Evolutionary conservation across 1,140 invertebrate genomes (phyloP), one percentile per base, ranked within the genome.

Genomic region (Oedothorax gibbosus): DNA sequence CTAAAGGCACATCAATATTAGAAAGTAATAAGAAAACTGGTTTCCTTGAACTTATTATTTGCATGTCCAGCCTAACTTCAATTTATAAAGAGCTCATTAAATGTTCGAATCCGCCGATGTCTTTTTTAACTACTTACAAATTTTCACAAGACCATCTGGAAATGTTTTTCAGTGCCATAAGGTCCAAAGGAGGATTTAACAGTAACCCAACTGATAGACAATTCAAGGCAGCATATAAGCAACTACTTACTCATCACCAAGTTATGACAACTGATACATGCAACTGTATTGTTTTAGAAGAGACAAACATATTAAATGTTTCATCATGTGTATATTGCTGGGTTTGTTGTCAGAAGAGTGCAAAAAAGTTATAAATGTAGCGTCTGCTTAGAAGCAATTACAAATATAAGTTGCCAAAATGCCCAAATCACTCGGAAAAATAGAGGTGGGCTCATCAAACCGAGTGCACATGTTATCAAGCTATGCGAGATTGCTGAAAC

Each of bases 91-190:
- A 68, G 7, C 12, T 68, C 15, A 68, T 35, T 0, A 68, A 68
- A 68, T 7, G 6, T 20, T 12, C 53, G 0, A 60, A 62, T n/a
- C 5, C 0, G 0, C 7, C 20, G 10, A 60, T 76, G 53, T 5
- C 10, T 7, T 76, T 49, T 49, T 9, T 8, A 15, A 15, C 18
- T 0, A 76, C n/a, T 20, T 76, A 76, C 20, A 62, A 62, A 35
- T 21, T 76, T 35, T 60, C 54, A 14, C 54, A 76, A 51, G 73
- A 76, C 20, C 73, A 62, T 51, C 20, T 76, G 6, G 56, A 76
- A 60, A 57, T 76, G n/a, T 49, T 76, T 57, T 60, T 76, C 54
- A 7, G 14, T 21, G 57, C 54, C 0, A 50, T 76, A 6, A 20
- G 73, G 5, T 14, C 54, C 20, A 72, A 53, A 72, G 50, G 69